phyloP scores from a whole-genome alignment of 2,888 invertebrate species.

The Drosophila demipolita region DNA sequence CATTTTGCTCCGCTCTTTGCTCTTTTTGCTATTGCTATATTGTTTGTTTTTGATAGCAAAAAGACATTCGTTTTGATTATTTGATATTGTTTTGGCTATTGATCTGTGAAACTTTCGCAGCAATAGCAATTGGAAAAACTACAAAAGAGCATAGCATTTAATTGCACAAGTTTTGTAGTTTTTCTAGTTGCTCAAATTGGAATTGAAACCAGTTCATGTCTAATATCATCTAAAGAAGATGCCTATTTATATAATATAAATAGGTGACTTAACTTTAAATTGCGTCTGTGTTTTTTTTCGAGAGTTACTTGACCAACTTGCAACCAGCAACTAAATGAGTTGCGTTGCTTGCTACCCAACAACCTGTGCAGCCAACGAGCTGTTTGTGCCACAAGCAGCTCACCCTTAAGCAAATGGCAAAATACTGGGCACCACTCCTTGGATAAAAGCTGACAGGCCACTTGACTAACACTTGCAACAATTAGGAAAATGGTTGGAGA shows the following conservation, averaged over 20 bases:
- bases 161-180: background rate
- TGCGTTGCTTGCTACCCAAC: conserved; percentile 4
- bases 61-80: background rate
- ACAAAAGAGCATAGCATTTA: background rate
- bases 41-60: no score
- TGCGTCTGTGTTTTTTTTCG: background rate
- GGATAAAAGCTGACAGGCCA: conserved; percentile 28
- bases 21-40: no score
- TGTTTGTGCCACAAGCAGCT: background rate
- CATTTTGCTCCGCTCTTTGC: no score
- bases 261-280: background rate
- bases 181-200: background rate
- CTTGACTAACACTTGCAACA: conserved; percentile 50
- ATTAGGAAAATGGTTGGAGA: conserved; percentile 21
- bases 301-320: conserved; percentile 28
- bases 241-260: background rate
- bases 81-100: background rate
- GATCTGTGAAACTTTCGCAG: background rate
- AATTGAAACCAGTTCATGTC: background rate
- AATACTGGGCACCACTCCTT: conserved; percentile 9
- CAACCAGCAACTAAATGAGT: conserved; percentile 13
- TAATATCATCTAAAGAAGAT: background rate
- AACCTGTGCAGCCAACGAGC: conserved; percentile 7
- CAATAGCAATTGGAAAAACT: background rate
- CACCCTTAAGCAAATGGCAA: conserved; percentile 13